A percentile compares a stretch with the other conserved stretches of the same genome.
phyloP scores from a whole-genome alignment of 2,113 vertebrate species.

The Nibea albiflora region DNA sequence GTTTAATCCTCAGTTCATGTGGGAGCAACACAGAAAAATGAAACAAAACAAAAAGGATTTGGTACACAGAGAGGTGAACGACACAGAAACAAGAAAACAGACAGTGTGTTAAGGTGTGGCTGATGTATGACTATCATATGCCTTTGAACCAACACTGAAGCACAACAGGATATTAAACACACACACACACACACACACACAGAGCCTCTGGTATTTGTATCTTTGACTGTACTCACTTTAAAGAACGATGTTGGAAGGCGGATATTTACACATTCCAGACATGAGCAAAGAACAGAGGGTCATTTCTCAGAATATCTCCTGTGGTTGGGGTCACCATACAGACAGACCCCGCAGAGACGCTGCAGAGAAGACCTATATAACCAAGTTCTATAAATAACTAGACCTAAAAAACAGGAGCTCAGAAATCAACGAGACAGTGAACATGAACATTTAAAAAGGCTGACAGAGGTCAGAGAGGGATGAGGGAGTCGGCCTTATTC shows the following conservation, averaged over 20 bases:
- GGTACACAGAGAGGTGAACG: neutral
- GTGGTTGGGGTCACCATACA: neutral
- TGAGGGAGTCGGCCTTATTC: neutral
- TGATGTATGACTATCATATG: neutral
- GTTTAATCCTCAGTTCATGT: too few species aligned
- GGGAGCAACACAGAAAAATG: too few species aligned
- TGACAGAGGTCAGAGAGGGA: neutral
- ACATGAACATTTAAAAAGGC: neutral
- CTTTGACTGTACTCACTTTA: constrained; percentile 32
- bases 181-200: constrained; percentile 7
- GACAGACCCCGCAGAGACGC: neutral
- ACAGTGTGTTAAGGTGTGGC: neutral
- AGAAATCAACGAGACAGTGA: neutral
- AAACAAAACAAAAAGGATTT: neutral
- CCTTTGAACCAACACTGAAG: neutral
- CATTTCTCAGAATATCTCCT: constrained; percentile 38
- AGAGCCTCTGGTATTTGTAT: constrained; percentile 32
- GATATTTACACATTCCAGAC: constrained; percentile 68
- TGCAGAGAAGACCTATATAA: neutral
- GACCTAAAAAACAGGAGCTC: too few species aligned
- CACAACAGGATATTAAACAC: constrained; percentile 43
- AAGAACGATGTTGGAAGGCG: constrained; percentile 37
- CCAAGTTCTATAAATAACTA: neutral
- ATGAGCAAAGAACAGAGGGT: constrained; percentile 35
- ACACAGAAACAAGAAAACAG: neutral